Percentiles rank a stretch among this genome's conserved stretches.
These are phyloP conservation scores for Hemiscyllium ocellatum DNA, from an alignment of 2,113 vertebrate species.

Conservation along the genomic window DNA sequence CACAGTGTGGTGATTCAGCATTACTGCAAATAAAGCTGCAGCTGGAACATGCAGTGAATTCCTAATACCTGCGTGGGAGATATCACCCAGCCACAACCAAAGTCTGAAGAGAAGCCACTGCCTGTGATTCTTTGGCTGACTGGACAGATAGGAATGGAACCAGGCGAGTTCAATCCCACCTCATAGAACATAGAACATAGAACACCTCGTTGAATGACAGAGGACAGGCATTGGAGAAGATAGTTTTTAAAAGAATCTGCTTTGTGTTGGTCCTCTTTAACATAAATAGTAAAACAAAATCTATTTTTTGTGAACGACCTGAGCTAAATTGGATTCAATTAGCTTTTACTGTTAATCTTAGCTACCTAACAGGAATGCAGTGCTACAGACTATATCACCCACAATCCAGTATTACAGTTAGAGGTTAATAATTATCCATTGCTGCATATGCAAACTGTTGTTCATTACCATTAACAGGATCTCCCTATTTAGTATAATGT, in stretches of 20 bases:
- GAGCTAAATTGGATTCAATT: background rate
- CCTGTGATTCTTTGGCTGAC: background rate
- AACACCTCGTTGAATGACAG: background rate
- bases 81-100: background rate
- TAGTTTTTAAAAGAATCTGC: background rate
- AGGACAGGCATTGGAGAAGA: background rate
- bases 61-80: background rate
- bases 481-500: background rate
- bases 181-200: no score
- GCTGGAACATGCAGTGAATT: no score
- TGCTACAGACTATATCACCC: background rate
- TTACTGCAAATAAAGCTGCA: no score
- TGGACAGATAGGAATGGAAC: background rate
- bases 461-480: background rate
- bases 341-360: background rate
- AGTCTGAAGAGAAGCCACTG: background rate
- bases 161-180: background rate
- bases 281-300: background rate
- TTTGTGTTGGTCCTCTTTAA: background rate
- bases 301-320: background rate
- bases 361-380: background rate
- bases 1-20: no score
- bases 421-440: conserved; percentile 14
- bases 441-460: background rate
- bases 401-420: background rate